phyloP scores from a whole-genome alignment of 1,140 invertebrate genomes.

The Drosophila pseudoananassae region DNA sequence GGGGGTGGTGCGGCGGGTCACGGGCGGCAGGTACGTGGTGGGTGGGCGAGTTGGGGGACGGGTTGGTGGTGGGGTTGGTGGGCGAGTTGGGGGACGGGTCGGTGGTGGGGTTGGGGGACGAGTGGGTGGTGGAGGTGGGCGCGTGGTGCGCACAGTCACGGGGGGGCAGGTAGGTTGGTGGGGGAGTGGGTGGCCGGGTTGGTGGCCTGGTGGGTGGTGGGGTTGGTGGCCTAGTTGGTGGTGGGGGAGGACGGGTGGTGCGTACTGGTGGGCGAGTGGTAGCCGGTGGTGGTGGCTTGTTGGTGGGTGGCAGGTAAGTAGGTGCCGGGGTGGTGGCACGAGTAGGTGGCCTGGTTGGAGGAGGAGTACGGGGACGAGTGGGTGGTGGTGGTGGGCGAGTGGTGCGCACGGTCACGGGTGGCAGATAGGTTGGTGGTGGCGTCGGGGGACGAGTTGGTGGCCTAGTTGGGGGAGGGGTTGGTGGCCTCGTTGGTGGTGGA shows the following conservation, averaged over 20 bases:
- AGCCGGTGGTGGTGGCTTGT: constrained; percentile 26
- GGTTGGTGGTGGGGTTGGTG: constrained; percentile 37
- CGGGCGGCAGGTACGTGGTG: constrained; percentile 26
- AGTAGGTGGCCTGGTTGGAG: constrained; percentile 7
- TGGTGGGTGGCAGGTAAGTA: constrained; percentile 39
- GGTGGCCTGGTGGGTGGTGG: constrained; percentile 37
- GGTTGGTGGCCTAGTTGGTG: constrained; percentile 16
- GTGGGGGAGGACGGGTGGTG: constrained; percentile 22
- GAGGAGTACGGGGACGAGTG: constrained; percentile 40
- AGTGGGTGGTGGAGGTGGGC: constrained; percentile 39
- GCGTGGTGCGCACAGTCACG: constrained; percentile 28
- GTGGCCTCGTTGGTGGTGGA: constrained; percentile 31
- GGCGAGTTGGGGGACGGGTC: constrained; percentile 31
- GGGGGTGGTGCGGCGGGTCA: constrained; percentile 46
- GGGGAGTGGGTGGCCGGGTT: constrained; percentile 48
- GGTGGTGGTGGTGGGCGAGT: constrained; percentile 37
- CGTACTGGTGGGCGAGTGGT: constrained; percentile 1
- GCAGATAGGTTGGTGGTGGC: constrained; percentile 45
- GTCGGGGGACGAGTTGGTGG: constrained; percentile 45
- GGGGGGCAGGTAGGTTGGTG: constrained; percentile 51
- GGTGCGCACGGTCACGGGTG: constrained; percentile 25
- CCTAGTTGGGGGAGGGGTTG: constrained; percentile 35
- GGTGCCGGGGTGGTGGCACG: constrained; percentile 53
- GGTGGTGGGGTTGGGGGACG: constrained; percentile 27
- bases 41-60: constrained; percentile 30